Percentiles rank a stretch among this genome's conserved stretches.
These are phyloP conservation scores for Lasioglossum oenotherae DNA, from an alignment of 2,888 invertebrate species.

Conservation along the genomic window DNA sequence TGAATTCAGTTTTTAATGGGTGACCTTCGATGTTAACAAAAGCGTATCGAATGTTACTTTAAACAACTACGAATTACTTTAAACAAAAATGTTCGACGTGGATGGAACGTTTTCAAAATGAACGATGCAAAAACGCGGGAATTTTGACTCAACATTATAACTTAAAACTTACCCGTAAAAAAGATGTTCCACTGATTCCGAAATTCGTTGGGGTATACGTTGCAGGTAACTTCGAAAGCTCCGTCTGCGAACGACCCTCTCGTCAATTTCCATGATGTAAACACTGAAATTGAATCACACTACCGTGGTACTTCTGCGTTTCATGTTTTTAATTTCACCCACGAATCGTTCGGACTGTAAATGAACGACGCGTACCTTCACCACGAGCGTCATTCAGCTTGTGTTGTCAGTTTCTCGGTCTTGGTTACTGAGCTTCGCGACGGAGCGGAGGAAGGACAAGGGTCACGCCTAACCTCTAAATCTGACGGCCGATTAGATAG, in stretches of 20 bases:
- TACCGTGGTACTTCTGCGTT: not conserved
- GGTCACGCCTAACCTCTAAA: constrained; percentile 51
- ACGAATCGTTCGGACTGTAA: not conserved
- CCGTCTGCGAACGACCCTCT: constrained; percentile 25
- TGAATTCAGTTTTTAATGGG: too few relatives aligned
- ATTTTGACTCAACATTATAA: not conserved
- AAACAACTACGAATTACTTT: too few relatives aligned
- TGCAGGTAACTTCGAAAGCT: constrained; percentile 49
- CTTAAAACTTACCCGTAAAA: constrained; percentile 76
- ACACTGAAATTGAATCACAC: constrained; percentile 35
- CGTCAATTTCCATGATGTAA: constrained; percentile 57
- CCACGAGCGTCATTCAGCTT: not conserved
- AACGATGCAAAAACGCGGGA: not conserved
- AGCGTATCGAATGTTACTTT: not conserved
- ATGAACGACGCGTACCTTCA: not conserved
- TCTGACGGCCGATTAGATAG: constrained; percentile 47
- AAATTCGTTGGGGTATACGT: constrained; percentile 76
- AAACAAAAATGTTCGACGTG: not conserved
- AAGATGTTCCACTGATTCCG: constrained; percentile 74
- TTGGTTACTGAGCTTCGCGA: constrained; percentile 13
- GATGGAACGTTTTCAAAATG: not conserved
- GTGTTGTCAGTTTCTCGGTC: constrained; percentile 27
- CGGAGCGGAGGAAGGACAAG: constrained; percentile 13
- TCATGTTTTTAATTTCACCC: constrained; percentile 24
- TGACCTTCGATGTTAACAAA: not conserved